Percentiles rank a stretch among this genome's conserved stretches.
phyloP scores from a whole-genome alignment of 2,113 vertebrate genomes.

The Peromyscus polionotus region DNA sequence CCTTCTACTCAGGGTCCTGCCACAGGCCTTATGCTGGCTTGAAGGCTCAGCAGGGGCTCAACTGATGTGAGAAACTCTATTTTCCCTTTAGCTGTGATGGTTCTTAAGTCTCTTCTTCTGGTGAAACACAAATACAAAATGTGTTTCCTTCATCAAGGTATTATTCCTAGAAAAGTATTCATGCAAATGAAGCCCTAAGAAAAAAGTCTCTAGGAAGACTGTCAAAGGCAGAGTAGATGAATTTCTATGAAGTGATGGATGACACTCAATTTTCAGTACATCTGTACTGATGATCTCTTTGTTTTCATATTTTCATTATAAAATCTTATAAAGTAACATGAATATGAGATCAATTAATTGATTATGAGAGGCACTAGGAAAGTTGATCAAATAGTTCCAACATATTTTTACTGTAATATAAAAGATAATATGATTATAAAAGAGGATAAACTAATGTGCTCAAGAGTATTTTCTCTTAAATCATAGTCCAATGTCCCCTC shows the following conservation, averaged over 20 bases:
- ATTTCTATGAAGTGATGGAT: neutral
- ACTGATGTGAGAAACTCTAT: neutral
- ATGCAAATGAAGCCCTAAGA: neutral
- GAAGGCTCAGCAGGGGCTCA: neutral
- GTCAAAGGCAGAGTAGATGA: neutral
- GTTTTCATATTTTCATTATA: neutral
- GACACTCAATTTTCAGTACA: too few relatives aligned
- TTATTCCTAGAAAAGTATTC: neutral
- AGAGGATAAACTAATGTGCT: neutral
- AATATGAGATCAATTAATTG: neutral
- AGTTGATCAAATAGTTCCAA: neutral
- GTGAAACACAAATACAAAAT: neutral
- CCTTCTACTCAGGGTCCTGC: neutral
- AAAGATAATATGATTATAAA: neutral
- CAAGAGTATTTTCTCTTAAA: slow-evolving; percentile 18
- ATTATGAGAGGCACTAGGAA: neutral
- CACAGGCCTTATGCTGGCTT: neutral
- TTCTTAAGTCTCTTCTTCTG: neutral
- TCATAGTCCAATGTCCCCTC: neutral
- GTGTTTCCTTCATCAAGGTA: neutral
- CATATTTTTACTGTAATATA: neutral
- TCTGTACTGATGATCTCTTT: neutral
- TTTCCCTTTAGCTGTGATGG: neutral
- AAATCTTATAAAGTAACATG: neutral
- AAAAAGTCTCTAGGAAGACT: neutral